These are phyloP conservation scores for Patiria pectinifera DNA, from an alignment of 53 echinoderm and acorn worm genomes.

Conservation along the genomic window DNA sequence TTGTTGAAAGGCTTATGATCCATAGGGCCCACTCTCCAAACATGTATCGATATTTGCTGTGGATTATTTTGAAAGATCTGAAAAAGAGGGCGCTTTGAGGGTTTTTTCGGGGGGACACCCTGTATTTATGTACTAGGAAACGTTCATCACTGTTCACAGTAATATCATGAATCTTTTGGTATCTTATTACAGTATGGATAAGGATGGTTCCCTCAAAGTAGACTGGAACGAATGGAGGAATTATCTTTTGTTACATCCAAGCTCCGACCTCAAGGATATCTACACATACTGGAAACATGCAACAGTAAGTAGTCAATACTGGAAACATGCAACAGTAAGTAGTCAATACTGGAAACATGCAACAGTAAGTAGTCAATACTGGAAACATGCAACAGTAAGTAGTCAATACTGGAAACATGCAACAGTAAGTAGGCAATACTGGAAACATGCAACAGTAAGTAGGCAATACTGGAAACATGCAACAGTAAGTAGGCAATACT, in stretches of 20 bases:
- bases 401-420: constrained; percentile 87
- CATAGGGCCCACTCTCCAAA: too few species aligned
- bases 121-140: too few species aligned
- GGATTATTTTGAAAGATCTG: too few species aligned
- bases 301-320: constrained; percentile 87
- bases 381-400: constrained; percentile 99
- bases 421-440: constrained; percentile 79
- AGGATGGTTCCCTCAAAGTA: constrained; percentile 93
- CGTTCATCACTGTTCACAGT: too few species aligned
- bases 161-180: not conserved
- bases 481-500: constrained; percentile 79
- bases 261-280: constrained; percentile 88
- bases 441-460: constrained; percentile 99
- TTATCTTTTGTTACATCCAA: constrained; percentile 94
- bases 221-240: constrained; percentile 99
- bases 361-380: constrained; percentile 87
- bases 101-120: too few species aligned
- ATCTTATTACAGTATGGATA: constrained; percentile 85
- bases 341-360: constrained; percentile 94
- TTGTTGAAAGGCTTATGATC: too few species aligned
- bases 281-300: constrained; percentile 99
- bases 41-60: too few species aligned
- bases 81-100: too few species aligned
- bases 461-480: constrained; percentile 86
- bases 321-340: constrained; percentile 99